These are phyloP conservation scores for Belgica antarctica DNA, from an alignment of 2,888 invertebrate genomes.

Conservation along the genomic window DNA sequence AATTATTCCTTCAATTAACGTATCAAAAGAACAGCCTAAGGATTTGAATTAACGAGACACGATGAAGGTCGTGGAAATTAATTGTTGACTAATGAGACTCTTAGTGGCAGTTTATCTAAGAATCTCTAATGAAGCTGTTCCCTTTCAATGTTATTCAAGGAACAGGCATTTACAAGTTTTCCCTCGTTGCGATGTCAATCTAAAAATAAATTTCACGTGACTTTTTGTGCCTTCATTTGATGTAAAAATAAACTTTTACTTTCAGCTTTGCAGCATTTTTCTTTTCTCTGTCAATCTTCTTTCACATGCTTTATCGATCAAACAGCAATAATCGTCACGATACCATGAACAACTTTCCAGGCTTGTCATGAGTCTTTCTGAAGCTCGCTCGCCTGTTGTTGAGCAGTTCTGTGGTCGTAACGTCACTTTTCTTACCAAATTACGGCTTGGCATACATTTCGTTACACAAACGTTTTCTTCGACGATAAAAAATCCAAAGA, in stretches of 20 bases:
- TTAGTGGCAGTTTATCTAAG: too few species aligned
- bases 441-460: not conserved
- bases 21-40: too few species aligned
- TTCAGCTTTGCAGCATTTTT: not conserved
- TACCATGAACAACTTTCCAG: not conserved
- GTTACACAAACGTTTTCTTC: not conserved
- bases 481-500: not conserved
- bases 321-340: not conserved
- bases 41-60: too few species aligned
- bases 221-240: not conserved
- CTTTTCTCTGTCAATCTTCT: not conserved
- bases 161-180: too few species aligned
- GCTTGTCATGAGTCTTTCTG: not conserved
- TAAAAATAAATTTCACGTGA: conserved; percentile 2
- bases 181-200: too few species aligned
- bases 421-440: conserved; percentile 5
- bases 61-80: too few species aligned
- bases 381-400: not conserved
- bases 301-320: conserved; percentile 5
- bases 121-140: too few species aligned
- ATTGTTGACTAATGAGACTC: too few species aligned
- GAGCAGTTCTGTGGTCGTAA: not conserved
- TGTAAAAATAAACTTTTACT: not conserved
- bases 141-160: too few species aligned
- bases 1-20: too few species aligned